Conservation (phyloP, 2,888 invertebrate genomes). For the Phengaris alcon region DNA sequence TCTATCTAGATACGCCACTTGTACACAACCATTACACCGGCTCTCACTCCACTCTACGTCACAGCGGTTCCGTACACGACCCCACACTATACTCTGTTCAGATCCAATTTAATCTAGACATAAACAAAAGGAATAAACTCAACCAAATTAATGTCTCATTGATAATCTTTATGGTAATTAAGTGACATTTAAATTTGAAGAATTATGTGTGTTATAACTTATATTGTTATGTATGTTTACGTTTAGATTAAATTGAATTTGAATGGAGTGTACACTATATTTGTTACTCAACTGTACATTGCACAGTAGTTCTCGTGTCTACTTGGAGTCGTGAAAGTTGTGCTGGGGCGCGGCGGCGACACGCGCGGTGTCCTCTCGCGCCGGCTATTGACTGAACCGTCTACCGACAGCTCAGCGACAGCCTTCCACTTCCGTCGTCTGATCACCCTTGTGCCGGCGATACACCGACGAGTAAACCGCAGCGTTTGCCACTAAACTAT, state of each 20-base stretch:
- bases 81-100: no score
- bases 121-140: no score
- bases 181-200: no score
- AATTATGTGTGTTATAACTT: no score
- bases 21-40: not conserved
- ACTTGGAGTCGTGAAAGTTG: not conserved
- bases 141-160: no score
- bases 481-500: not conserved
- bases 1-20: not conserved
- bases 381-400: constrained; percentile 15
- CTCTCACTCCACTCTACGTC: not conserved
- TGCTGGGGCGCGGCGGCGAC: not conserved
- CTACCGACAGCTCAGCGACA: not conserved
- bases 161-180: no score
- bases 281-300: not conserved
- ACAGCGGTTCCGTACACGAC: no score
- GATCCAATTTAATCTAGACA: no score
- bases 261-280: not conserved
- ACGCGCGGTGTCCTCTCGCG: constrained; percentile 9
- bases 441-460: constrained; percentile 1
- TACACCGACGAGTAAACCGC: not conserved
- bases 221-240: no score
- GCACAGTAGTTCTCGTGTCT: not conserved
- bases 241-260: no score
- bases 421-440: constrained; percentile 27